Percentiles rank a stretch among this genome's conserved stretches.
These are phyloP conservation scores for Trachurus trachurus DNA, from an alignment of 2,797 vertebrate species.

Conservation along the genomic window DNA sequence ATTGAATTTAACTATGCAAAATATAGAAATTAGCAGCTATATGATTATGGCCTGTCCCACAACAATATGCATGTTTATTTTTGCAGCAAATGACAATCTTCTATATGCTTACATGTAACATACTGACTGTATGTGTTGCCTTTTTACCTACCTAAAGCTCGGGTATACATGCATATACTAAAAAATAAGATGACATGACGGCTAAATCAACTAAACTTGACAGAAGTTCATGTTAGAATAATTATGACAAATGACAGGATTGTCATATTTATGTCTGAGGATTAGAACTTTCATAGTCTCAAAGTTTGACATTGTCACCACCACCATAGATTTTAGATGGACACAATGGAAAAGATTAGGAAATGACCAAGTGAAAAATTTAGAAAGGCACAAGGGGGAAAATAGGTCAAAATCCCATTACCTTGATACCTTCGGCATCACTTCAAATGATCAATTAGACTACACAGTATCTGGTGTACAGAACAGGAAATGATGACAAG, in stretches of 20 bases:
- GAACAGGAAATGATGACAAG: conserved; percentile 49
- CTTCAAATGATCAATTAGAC: conserved; percentile 76
- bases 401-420: conserved; percentile 63
- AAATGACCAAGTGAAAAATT: conserved; percentile 42
- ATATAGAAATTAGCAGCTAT: background rate
- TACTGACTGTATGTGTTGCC: background rate
- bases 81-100: background rate
- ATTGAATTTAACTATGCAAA: background rate
- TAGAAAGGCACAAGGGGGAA: conserved; percentile 33
- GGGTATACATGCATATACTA: background rate
- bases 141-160: background rate
- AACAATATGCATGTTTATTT: background rate
- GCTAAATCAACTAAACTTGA: background rate
- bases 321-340: conserved; percentile 18
- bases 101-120: background rate
- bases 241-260: background rate
- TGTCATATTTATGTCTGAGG: background rate
- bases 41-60: background rate
- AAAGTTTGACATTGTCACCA: conserved; percentile 14
- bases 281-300: conserved; percentile 23
- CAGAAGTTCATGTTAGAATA: background rate
- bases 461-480: conserved; percentile 71
- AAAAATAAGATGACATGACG: background rate
- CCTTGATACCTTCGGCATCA: conserved; percentile 83
- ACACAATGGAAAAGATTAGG: conserved; percentile 33